These are phyloP conservation scores for Poecilia latipinna DNA, from an alignment of 2,113 vertebrate species.

Conservation along the genomic window DNA sequence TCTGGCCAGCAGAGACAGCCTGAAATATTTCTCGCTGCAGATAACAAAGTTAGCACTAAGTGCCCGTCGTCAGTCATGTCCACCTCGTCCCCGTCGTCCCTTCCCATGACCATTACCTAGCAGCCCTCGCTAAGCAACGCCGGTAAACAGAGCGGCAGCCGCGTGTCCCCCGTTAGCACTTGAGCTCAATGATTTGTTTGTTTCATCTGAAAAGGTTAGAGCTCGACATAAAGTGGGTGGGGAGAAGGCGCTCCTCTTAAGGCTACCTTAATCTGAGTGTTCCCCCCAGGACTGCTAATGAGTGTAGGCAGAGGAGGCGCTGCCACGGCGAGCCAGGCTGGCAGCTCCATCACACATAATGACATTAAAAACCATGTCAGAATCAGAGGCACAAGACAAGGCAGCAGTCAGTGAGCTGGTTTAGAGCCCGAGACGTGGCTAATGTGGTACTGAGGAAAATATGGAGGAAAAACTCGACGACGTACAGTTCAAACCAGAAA, in stretches of 20 bases:
- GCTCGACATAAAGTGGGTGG: slow-evolving; percentile 46
- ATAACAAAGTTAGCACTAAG: slow-evolving; percentile 59
- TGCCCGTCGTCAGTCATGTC: slow-evolving; percentile 49
- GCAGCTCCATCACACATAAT: slow-evolving; percentile 19
- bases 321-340: slow-evolving; percentile 36
- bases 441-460: slow-evolving; percentile 57
- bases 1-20: neutral
- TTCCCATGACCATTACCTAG: slow-evolving; percentile 3
- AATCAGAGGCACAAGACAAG: slow-evolving; percentile 54
- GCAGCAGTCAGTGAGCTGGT: slow-evolving; percentile 41
- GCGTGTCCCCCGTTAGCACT: slow-evolving; percentile 53
- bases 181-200: slow-evolving; percentile 65
- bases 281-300: slow-evolving; percentile 60
- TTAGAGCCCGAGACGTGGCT: slow-evolving; percentile 58
- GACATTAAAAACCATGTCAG: slow-evolving; percentile 45
- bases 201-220: slow-evolving; percentile 70
- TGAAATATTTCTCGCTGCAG: slow-evolving; percentile 26
- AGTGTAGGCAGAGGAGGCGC: slow-evolving; percentile 42
- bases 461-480: neutral
- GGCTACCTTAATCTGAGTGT: slow-evolving; percentile 62
- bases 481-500: neutral
- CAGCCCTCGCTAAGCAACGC: slow-evolving; percentile 37
- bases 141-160: slow-evolving; percentile 28
- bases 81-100: slow-evolving; percentile 13
- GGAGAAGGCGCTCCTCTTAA: slow-evolving; percentile 59